Evolutionary conservation across 2,888 invertebrate species (phyloP).

Genomic region (Theristus sp.): DNA sequence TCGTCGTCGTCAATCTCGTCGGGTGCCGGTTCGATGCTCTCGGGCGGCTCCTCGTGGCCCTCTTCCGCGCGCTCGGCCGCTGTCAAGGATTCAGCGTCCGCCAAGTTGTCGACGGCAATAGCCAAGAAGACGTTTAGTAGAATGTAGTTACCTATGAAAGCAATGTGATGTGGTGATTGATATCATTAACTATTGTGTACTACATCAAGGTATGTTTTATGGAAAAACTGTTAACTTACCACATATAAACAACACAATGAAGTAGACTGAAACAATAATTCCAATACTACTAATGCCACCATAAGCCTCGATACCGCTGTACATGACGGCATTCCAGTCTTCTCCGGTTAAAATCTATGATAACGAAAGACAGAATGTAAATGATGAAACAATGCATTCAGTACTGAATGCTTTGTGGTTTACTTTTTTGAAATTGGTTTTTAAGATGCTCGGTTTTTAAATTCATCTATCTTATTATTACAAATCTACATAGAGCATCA

Average conservation of each 20-base stretch:
- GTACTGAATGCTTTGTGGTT: neutral
- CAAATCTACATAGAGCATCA: no score
- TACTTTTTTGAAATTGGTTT: neutral
- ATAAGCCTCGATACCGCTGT: slow-evolving; percentile 85
- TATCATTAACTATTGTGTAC: neutral
- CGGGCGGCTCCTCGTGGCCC: no score
- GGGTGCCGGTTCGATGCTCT: no score
- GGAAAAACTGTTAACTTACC: no score
- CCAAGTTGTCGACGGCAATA: slow-evolving; percentile 98
- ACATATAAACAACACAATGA: slow-evolving; percentile 96
- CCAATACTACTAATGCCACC: slow-evolving; percentile 73
- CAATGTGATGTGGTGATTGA: neutral
- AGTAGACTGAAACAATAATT: slow-evolving; percentile 59
- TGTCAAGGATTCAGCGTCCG: slow-evolving; percentile 90
- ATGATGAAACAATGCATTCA: no score
- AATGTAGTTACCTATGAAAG: slow-evolving; percentile 58
- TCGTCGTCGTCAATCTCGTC: no score
- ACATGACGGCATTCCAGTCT: slow-evolving; percentile 99
- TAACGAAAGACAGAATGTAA: neutral
- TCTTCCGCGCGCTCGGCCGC: slow-evolving; percentile 44
- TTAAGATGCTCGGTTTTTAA: neutral
- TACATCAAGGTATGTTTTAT: no score
- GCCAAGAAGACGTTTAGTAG: slow-evolving; percentile 99
- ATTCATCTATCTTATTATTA: no score
- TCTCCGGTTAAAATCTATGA: slow-evolving; percentile 88